These are phyloP conservation scores for Pseudorectes ferrugineus DNA, from an alignment of 2,113 vertebrate species.

Conservation along the genomic window DNA sequence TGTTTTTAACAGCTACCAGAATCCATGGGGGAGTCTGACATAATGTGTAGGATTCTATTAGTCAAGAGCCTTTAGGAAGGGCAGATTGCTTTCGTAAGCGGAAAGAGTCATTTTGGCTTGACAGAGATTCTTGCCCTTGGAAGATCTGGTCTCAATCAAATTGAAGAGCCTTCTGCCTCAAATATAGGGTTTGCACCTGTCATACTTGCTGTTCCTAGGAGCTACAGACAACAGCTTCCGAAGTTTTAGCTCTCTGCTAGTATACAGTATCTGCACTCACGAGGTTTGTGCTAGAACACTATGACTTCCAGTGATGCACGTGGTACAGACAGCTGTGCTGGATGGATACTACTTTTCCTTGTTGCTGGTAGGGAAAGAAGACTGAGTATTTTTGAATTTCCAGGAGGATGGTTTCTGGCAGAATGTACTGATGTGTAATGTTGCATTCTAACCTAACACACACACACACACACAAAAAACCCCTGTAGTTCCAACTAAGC, in stretches of 20 bases:
- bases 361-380: slow-evolving; percentile 5
- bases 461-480: not conserved
- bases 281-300: slow-evolving; percentile 55
- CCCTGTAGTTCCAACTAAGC: slow-evolving; percentile 27
- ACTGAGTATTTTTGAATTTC: slow-evolving; percentile 16
- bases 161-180: slow-evolving; percentile 49
- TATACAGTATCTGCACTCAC: slow-evolving; percentile 48
- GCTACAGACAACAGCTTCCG: slow-evolving; percentile 48
- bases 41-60: slow-evolving; percentile 63
- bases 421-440: not conserved
- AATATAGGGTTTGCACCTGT: slow-evolving; percentile 63
- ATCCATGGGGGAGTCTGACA: slow-evolving; percentile 57
- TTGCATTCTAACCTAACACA: slow-evolving; percentile 21
- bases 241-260: slow-evolving; percentile 51
- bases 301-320: slow-evolving; percentile 29
- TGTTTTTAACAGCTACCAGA: slow-evolving; percentile 53
- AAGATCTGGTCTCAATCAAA: slow-evolving; percentile 37
- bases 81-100: not conserved
- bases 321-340: slow-evolving; percentile 36
- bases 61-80: slow-evolving; percentile 46
- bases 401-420: slow-evolving; percentile 44
- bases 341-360: slow-evolving; percentile 26
- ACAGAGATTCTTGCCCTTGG: slow-evolving; percentile 8
- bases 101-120: slow-evolving; percentile 31
- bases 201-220: slow-evolving; percentile 61